Evolutionary conservation across 64 coral and sea anemone genomes (phyloP), one percentile per base, ranked within the genome.

Genomic region (Montipora cactus): DNA sequence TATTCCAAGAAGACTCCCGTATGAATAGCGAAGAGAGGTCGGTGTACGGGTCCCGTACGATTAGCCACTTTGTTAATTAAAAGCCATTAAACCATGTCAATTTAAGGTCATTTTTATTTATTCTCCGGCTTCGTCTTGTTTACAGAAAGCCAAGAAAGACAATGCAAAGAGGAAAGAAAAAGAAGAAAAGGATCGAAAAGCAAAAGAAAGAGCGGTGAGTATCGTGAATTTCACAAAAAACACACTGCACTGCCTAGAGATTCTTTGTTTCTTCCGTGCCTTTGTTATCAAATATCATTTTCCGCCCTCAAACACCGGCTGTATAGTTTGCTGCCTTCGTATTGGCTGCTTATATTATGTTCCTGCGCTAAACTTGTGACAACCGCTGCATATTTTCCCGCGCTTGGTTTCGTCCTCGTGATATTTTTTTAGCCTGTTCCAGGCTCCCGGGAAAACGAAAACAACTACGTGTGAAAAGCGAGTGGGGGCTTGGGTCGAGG

Each of bases 141-240:
- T 19, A 76, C 78, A 97, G 95, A 59, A 91, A 75, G 93, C 94
- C 7, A 98, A 96, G 76, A 98, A 98, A 84, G 97, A 98, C 9
- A 98, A 98, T 62, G 86, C 89, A 1, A 98, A 96, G 55, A 96
- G 97, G 48, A 87, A 95, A 59, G 97, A 98, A 84, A 95, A 93
- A 91, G 97, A 94, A 96, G 97, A 98, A 44, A 98, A 98, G 49
- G 97, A 98, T 16, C 90, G 75, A 59, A 93, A 93, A 88, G 97
- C 97, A 18, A 98, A 96, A 50, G 97, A 98, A 74, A 93, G 97
- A 91, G 97, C 97, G 82, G 97, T 98, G 79, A 98, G 94, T 7
- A 45, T 84, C 13, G 9, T 1, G 20, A 67, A 8, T 67, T 84
- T 28, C 3, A 62, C 25, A 61, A 4, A 70, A 18, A 21, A 8